Evolutionary conservation across 2,888 invertebrate species (phyloP), one percentile per base, ranked within the genome.

Genomic region (Dynastes maya): DNA sequence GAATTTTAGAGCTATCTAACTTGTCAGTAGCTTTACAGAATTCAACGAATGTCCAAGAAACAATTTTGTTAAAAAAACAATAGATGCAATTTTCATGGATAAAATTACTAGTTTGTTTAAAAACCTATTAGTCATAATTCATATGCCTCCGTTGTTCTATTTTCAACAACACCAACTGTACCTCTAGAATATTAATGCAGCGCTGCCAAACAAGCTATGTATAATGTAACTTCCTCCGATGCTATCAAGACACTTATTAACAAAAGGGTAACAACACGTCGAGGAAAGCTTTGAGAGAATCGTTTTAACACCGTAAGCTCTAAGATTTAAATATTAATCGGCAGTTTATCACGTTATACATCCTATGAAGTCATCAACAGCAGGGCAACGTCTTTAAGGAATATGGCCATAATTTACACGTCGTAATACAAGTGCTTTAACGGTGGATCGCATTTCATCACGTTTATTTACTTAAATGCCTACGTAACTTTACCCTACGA

Each of bases 281-380:
- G 70, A 70, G 40, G n/a, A 49, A 65, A 58, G 61, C 63, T 77
- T 77, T 70, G 71, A 61, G 55, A 71, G 55, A 71, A 71, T 70
- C 32, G 40, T 37, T 67, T 77, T 67, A 63, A 70, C 67, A 67
- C 68, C 27, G 61, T 40, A 55, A 27, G 71, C 64, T 71, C 64
- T 70, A 63, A 22, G 29, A 37, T 58, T 58, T 68, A 58, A 68
- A 77, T 77, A 68, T 70, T 77, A 68, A 77, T 77, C 77, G 71
- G 68, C 77, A 70, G 68, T 77, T 71, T 55, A 77, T 70, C 77
- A 71, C 70, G 77, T 77, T 76, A 67, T 65, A 51, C 53, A 65
- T n/a, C 49, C 64, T 67, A 53, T 55, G 76, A 76, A 29, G 37
- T 74, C 45, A 67, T 67, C 76, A 49, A 53, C 53, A 53, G 11